Base-by-base conservation (phyloP, 2,113 vertebrate species). In the Bubo blakistoni region DNA sequence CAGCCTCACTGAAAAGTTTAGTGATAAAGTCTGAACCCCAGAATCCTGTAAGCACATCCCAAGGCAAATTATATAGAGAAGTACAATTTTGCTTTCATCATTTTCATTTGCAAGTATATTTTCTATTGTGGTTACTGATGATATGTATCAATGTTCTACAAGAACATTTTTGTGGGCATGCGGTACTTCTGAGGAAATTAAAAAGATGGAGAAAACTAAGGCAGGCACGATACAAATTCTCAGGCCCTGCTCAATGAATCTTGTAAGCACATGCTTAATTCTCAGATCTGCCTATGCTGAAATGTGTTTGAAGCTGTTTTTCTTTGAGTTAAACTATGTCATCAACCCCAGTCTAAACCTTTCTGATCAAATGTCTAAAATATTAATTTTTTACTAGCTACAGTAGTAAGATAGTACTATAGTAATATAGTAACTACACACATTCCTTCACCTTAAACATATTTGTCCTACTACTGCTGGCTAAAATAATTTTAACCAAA, bases 231-330 rank as follows among this genome's bases (percentile, higher is more conserved):
- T 66, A 51, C 21, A 57, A 80, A 90, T 74, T 5, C 25, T 73
- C 18, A 42, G 47, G 12, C 51, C 25, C 25, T 1, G 1, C 16
- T 91, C 78, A 46, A 59, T 20, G 13, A 0, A 0, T 62, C 46
- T 66, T 77, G 47, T 83, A 89, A 92, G 24, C n/a, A 66, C 19
- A 67, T 22, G 13, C 11, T 70, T 91, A 70, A 70, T 77, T 91
- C 54, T 70, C 51, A 59, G 19, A 74, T 71, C 46, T 84, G 19
- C 16, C 13, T 51, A 21, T 26, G 7, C 8, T 81, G 55, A 84
- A 84, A 65, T 62, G 16, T 30, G 5, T 42, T 92, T 80, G 69
- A 92, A 95, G 21, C 24, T 87, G 19, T 29, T 89, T 91, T 77
- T 7, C 30, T 71, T 70, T 83, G 42, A 74, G 22, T 73, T 80